Conservation (phyloP, 2,888 invertebrate species). For the Pteria penguin region DNA sequence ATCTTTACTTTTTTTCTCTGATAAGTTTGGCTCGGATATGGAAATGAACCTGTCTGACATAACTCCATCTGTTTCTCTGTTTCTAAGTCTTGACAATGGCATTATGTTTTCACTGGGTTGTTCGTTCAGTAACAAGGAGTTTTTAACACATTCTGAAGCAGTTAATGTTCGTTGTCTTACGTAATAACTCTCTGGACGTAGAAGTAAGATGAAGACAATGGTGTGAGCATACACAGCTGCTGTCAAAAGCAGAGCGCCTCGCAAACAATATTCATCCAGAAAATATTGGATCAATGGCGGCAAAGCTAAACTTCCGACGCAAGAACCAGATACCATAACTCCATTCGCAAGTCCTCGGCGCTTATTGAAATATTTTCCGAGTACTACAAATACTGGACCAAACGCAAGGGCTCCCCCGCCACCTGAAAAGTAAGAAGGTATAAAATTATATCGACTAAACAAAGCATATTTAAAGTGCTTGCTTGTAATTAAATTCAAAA, state of each 20-base stretch:
- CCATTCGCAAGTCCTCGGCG: constrained; percentile 39
- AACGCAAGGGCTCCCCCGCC: constrained; percentile 12
- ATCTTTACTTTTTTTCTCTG: not conserved
- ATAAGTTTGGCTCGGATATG: not conserved
- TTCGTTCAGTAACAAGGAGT: not conserved
- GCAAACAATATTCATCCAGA: constrained; percentile 32
- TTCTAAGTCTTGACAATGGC: not conserved
- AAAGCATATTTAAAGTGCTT: too few relatives aligned
- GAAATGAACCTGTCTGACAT: not conserved
- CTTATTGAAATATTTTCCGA: constrained; percentile 37
- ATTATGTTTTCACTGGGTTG: not conserved
- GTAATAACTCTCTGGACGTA: constrained; percentile 22
- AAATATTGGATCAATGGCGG: constrained; percentile 25
- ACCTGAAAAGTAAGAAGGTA: too few relatives aligned
- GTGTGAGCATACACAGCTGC: constrained; percentile 25
- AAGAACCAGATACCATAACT: constrained; percentile 3
- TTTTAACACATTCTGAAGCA: not conserved
- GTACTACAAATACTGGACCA: constrained; percentile 21
- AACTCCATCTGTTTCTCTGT: not conserved
- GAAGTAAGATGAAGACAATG: constrained; percentile 11
- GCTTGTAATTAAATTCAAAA: too few relatives aligned
- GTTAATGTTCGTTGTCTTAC: not conserved
- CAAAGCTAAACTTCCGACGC: constrained; percentile 24
- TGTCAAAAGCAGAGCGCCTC: constrained; percentile 22
- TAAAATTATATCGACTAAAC: too few relatives aligned